Percentiles rank a stretch among this genome's conserved stretches.
phyloP scores from a whole-genome alignment of 1,140 invertebrate genomes.

The Idris sp. region DNA sequence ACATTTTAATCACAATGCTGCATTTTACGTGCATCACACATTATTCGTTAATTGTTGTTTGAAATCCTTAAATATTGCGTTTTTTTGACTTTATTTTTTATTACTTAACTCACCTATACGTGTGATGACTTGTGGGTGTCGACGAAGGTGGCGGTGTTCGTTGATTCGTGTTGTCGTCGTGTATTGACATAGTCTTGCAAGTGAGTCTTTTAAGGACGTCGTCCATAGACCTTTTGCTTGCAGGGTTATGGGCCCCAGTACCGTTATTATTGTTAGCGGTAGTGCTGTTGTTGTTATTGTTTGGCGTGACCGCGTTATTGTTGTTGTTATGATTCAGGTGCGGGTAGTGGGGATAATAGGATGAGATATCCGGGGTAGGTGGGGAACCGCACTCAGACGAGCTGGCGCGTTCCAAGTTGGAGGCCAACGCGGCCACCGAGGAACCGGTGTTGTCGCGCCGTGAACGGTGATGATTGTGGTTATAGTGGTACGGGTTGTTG shows the following conservation, averaged over 20 bases:
- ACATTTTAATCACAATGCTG: too few species aligned
- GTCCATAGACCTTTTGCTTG: constrained; percentile 87
- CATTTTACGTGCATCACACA: too few species aligned
- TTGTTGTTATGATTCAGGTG: constrained; percentile 73
- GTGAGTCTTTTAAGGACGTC: constrained; percentile 90
- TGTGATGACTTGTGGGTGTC: constrained; percentile 78
- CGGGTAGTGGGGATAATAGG: constrained; percentile 71
- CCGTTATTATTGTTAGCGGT: constrained; percentile 73
- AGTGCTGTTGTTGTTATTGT: constrained; percentile 70
- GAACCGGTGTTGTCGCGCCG: constrained; percentile 52
- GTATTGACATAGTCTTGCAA: constrained; percentile 82
- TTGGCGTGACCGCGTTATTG: constrained; percentile 65
- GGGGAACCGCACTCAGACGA: constrained; percentile 85
- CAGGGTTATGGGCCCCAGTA: constrained; percentile 59
- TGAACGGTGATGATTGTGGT: constrained; percentile 59
- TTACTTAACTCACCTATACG: too few species aligned
- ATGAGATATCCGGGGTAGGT: constrained; percentile 76
- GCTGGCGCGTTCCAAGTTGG: constrained; percentile 77
- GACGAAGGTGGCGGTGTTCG: constrained; percentile 83
- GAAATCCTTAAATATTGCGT: too few species aligned
- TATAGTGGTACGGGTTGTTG: constrained; percentile 45
- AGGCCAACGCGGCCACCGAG: constrained; percentile 55
- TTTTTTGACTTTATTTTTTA: too few species aligned
- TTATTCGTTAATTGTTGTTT: too few species aligned
- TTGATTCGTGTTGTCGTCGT: constrained; percentile 70